phyloP scores from a whole-genome alignment of 2,888 invertebrate species.

The Cyrtodaria siliqua region DNA sequence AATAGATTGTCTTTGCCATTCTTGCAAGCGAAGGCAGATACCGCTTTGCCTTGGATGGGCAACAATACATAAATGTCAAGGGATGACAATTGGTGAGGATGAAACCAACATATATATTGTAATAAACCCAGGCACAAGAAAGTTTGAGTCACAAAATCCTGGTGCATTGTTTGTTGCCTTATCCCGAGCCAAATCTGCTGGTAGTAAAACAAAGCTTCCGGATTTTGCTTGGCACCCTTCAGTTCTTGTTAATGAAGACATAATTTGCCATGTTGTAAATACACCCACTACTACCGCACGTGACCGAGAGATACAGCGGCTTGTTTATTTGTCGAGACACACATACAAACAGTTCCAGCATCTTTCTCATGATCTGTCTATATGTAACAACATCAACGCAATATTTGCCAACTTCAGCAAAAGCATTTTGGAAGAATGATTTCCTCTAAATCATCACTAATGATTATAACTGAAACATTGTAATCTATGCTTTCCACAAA shows the following conservation, averaged over 20 bases:
- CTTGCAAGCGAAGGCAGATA: slow-evolving; percentile 50
- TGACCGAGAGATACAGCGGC: not conserved
- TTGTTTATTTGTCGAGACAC: not conserved
- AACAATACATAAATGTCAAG: slow-evolving; percentile 56
- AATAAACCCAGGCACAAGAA: slow-evolving; percentile 39
- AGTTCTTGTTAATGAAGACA: slow-evolving; percentile 49
- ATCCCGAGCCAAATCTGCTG: slow-evolving; percentile 54
- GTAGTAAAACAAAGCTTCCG: slow-evolving; percentile 20
- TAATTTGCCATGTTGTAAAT: slow-evolving; percentile 31
- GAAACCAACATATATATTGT: slow-evolving; percentile 36
- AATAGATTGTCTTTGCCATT: slow-evolving; percentile 48
- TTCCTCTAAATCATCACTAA: too few species aligned
- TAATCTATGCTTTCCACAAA: too few species aligned
- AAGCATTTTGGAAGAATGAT: too few species aligned
- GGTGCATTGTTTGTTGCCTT: slow-evolving; percentile 63
- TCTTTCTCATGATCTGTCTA: too few species aligned
- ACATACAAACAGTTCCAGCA: too few species aligned
- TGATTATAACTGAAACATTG: too few species aligned
- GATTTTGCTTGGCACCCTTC: slow-evolving; percentile 63
- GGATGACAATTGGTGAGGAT: slow-evolving; percentile 53
- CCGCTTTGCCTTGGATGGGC: slow-evolving; percentile 55
- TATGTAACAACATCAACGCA: too few species aligned
- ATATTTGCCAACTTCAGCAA: too few species aligned
- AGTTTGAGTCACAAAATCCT: slow-evolving; percentile 56
- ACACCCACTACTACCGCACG: not conserved